A percentile compares a stretch with the other conserved stretches of the same genome.
Evolutionary conservation across 2,113 vertebrate species (phyloP).

Genomic region (Campylomormyrus numenius): DNA sequence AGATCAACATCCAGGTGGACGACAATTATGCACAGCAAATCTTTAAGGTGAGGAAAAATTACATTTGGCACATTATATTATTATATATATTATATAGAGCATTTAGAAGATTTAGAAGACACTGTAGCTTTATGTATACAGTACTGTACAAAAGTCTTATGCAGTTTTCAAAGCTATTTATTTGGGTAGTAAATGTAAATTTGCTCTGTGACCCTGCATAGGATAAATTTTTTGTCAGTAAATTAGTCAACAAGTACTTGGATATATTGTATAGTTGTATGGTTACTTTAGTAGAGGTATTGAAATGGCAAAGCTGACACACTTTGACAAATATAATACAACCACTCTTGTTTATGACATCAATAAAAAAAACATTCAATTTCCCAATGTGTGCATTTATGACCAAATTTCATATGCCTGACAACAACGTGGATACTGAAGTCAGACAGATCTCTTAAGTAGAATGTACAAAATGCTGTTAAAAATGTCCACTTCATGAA

Average conservation of each 20-base stretch:
- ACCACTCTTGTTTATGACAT: background rate
- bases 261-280: background rate
- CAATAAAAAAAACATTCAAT: too few relatives aligned
- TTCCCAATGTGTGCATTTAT: background rate
- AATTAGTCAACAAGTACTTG: background rate
- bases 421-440: background rate
- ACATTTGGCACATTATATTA: background rate
- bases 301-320: background rate
- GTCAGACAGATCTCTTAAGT: background rate
- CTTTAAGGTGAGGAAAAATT: slow-evolving; percentile 65
- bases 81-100: background rate
- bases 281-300: background rate
- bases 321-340: background rate
- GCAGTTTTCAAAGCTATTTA: background rate
- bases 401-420: background rate
- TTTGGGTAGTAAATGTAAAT: background rate
- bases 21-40: slow-evolving; percentile 76
- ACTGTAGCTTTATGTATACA: too few relatives aligned
- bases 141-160: background rate
- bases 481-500: background rate
- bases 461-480: background rate
- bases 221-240: too few relatives aligned
- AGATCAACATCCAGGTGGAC: slow-evolving; percentile 79
- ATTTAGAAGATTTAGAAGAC: background rate
- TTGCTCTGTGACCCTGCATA: too few relatives aligned